These are phyloP conservation scores for Slavum lentiscoides DNA, from an alignment of 2,888 invertebrate genomes.

Conservation along the genomic window DNA sequence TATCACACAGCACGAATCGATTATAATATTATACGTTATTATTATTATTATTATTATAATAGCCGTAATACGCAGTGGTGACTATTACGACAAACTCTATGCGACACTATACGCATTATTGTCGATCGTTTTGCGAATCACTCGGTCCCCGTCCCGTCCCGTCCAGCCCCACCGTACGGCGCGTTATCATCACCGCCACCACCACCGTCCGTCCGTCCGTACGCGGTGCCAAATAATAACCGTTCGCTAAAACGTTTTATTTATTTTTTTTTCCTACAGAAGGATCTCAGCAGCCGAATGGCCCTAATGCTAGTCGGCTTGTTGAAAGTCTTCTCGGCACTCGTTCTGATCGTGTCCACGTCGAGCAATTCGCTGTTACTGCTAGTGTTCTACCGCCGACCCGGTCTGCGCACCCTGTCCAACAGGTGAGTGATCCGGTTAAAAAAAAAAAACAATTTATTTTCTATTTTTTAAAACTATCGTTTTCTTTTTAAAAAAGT, in stretches of 20 bases:
- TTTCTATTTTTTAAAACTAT: no score
- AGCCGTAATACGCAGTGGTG: no score
- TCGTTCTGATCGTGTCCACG: conserved; percentile 69
- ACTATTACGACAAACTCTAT: no score
- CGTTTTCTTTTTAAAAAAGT: no score
- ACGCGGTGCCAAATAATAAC: conserved; percentile 37
- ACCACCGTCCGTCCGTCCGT: not conserved
- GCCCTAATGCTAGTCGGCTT: conserved; percentile 50
- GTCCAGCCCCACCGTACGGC: not conserved
- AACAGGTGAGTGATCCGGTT: conserved; percentile 67
- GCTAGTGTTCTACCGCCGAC: conserved; percentile 73
- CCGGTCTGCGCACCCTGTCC: conserved; percentile 75
- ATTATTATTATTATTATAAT: no score
- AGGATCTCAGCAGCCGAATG: conserved; percentile 52
- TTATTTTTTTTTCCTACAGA: conserved; percentile 31
- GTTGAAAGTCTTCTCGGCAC: conserved; percentile 52
- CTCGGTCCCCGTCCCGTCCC: not conserved
- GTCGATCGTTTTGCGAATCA: not conserved
- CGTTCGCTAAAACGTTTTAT: not conserved
- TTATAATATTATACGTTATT: no score
- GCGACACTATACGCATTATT: not conserved
- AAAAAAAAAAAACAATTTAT: no score
- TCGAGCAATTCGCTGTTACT: conserved; percentile 74
- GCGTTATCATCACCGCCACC: not conserved
- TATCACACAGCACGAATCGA: no score